Base-by-base conservation (phyloP, 64 coral and sea anemone genomes). In the Cladopsammia gracilis region DNA sequence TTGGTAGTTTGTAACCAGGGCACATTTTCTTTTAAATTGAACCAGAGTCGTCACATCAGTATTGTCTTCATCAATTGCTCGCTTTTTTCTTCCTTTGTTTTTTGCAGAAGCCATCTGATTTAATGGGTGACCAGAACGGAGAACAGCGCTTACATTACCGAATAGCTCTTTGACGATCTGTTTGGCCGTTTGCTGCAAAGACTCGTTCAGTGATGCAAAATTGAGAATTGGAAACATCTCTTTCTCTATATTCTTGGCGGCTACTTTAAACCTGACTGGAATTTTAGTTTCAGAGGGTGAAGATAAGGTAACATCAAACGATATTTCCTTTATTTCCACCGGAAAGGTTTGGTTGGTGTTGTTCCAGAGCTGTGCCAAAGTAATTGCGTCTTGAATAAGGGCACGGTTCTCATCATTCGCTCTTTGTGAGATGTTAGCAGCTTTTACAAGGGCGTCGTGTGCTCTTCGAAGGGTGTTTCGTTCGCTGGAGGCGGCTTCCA, bases 21-120 rank as follows among this genome's bases (percentile, higher is more conserved):
- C 86, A 71, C 91, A 93, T 78, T 93, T 93, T 50, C 18, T 86
- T 24, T 93, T 86, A 4, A 77, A 93, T 14, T 87, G 48, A 10
- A 87, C 44, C 19, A 93, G 48, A 44, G 23, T 19, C 4, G 71
- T 25, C 13, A 60, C 77, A 43, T 80, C 54, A 20, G 68, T 44
- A 6, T 13, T 7, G 14, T 13, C 6, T 60, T 87, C 67, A 34
- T 87, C 85, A 73, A 87, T 10, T 7, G 85, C 13, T 11, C 85
- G 85, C 25, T 44, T 70, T 45, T 6, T 44, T 73, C 85, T 73
- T 34, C 14, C 50, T 53, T 73, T 73, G 16, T 8, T 8, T 34
- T 87, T 7, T 12, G 85, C 3, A 20, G 67, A 45, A 3, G 6
- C 2, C 18, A 60, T 7, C 25, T 70, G 85, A 87, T 87, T 70